phyloP scores from a whole-genome alignment of 2,113 vertebrate genomes.

The Myiozetetes cayanensis region DNA sequence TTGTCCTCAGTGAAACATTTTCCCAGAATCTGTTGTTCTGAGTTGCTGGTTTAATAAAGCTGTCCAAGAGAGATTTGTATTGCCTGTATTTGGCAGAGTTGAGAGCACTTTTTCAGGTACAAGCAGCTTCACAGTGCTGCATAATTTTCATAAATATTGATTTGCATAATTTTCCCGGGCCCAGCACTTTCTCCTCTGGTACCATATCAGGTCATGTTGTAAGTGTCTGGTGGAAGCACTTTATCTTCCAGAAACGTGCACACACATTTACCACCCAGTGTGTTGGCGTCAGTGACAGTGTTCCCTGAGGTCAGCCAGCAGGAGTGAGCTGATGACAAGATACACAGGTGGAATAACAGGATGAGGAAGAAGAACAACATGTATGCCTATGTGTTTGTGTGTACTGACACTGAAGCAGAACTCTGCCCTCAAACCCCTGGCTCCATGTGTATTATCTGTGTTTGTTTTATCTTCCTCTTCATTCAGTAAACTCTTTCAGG shows the following conservation, averaged over 20 bases:
- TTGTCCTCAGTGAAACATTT: neutral
- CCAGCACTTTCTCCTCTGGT: neutral
- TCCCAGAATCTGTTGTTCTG: neutral
- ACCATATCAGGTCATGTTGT: neutral
- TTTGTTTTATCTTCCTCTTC: neutral
- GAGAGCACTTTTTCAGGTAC: neutral
- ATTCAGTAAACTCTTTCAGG: neutral
- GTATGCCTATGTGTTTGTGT: neutral
- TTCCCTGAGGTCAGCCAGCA: neutral
- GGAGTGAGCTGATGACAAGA: neutral
- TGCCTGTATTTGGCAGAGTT: neutral
- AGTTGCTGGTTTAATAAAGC: neutral
- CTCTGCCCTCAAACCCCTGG: neutral
- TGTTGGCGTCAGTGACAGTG: fast-evolving
- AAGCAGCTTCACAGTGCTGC: neutral
- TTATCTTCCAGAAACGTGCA: neutral
- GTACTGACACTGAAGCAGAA: neutral
- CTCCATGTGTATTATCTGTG: neutral
- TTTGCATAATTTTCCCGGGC: neutral
- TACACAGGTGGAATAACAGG: neutral
- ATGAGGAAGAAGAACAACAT: neutral
- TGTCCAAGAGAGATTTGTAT: neutral
- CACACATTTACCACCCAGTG: neutral
- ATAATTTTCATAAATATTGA: neutral
- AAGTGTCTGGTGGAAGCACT: neutral